These are phyloP conservation scores for Sympetrum striolatum DNA, from an alignment of 2,888 invertebrate species.

Conservation along the genomic window DNA sequence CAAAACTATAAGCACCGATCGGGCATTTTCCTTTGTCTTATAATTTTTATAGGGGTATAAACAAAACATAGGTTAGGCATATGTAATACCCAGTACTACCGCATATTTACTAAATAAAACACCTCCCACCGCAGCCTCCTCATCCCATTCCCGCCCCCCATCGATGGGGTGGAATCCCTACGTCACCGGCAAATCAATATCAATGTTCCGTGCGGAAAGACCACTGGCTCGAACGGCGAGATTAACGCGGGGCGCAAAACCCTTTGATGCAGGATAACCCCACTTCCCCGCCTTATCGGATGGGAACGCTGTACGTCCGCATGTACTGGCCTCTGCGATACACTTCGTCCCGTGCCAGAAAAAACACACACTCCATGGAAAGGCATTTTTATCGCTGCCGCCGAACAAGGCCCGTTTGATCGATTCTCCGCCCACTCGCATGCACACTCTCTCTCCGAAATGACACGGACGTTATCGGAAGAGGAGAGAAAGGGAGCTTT, in stretches of 20 bases:
- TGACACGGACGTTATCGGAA: neutral
- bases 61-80: too few species aligned
- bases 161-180: conserved; percentile 29
- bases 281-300: neutral
- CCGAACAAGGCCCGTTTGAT: conserved; percentile 27
- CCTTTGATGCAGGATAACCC: conserved; percentile 36
- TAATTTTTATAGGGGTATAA: too few species aligned
- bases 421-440: neutral
- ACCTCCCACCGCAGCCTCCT: neutral
- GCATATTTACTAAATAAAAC: too few species aligned
- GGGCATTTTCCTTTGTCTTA: too few species aligned
- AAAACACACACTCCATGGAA: conserved; percentile 13
- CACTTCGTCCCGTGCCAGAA: conserved; percentile 24
- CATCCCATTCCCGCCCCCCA: neutral
- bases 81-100: too few species aligned
- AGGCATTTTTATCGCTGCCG: conserved; percentile 17
- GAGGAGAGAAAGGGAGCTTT: neutral
- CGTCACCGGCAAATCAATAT: conserved; percentile 40
- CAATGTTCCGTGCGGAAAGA: conserved; percentile 43
- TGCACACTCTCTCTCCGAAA: neutral
- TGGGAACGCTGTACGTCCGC: neutral
- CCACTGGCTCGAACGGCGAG: conserved; percentile 37
- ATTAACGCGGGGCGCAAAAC: conserved; percentile 37
- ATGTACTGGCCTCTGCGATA: conserved; percentile 30
- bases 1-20: too few species aligned